These are phyloP conservation scores for Sitta carolinensis DNA, from an alignment of 2,797 vertebrate species.

Conservation along the genomic window DNA sequence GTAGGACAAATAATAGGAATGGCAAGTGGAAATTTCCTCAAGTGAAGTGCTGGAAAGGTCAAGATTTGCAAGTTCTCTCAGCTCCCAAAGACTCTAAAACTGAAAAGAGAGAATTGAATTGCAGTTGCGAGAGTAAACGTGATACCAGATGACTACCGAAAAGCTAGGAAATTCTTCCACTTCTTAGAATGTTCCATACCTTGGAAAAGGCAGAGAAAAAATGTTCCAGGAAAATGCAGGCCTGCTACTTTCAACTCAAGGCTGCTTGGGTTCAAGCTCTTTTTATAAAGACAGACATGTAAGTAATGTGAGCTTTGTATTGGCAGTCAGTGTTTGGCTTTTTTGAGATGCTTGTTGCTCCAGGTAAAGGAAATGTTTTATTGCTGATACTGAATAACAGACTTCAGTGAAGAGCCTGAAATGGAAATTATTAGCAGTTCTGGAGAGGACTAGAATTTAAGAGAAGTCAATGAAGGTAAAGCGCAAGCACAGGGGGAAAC, in stretches of 20 bases:
- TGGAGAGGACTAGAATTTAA: background rate
- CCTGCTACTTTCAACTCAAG: background rate
- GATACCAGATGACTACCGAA: background rate
- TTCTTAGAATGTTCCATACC: background rate
- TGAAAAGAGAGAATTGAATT: background rate
- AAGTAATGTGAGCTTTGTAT: background rate
- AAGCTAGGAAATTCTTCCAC: background rate
- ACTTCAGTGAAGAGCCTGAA: background rate
- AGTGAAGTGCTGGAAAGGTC: background rate
- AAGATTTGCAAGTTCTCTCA: background rate
- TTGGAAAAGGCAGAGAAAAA: background rate
- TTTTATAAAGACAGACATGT: background rate
- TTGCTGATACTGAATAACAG: background rate
- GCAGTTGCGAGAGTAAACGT: background rate
- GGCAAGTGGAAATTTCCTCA: background rate
- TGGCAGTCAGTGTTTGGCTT: background rate
- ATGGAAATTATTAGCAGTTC: background rate
- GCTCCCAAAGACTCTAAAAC: background rate
- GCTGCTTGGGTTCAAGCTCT: background rate
- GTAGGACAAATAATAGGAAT: background rate
- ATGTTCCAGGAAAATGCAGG: background rate
- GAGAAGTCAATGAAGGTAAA: background rate
- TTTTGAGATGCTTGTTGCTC: background rate
- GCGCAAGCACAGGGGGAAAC: background rate
- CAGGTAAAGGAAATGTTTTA: background rate